Conservation (phyloP, 2,797 vertebrate species). For the Morus bassanus region DNA sequence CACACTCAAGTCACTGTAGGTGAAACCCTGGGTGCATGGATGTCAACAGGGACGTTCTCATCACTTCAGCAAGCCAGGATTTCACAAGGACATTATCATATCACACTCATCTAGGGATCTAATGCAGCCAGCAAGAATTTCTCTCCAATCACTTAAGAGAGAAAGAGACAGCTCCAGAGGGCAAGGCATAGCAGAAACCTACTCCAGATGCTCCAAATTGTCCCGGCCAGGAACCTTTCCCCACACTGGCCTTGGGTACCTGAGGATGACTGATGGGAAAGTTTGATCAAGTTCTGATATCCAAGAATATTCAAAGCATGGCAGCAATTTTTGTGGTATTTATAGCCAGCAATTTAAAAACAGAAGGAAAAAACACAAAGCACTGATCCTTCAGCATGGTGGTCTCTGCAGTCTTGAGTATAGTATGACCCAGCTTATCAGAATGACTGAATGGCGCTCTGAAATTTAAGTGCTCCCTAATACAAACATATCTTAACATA, state of each 20-base stretch:
- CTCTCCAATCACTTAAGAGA: neutral
- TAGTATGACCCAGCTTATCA: neutral
- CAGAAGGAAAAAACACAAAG: neutral
- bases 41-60: neutral
- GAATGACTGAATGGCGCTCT: neutral
- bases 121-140: neutral
- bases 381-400: neutral
- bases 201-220: neutral
- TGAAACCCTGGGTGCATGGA: neutral
- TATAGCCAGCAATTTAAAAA: neutral
- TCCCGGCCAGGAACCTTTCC: neutral
- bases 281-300: neutral
- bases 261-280: neutral
- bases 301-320: neutral
- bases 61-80: neutral
- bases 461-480: neutral
- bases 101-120: neutral
- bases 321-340: neutral
- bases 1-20: neutral
- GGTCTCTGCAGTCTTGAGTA: neutral
- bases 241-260: too few relatives aligned
- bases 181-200: neutral
- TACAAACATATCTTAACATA: neutral
- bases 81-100: neutral
- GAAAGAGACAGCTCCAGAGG: neutral